Conservation (phyloP, 2,888 invertebrate species). For the Thalpophila matura region DNA sequence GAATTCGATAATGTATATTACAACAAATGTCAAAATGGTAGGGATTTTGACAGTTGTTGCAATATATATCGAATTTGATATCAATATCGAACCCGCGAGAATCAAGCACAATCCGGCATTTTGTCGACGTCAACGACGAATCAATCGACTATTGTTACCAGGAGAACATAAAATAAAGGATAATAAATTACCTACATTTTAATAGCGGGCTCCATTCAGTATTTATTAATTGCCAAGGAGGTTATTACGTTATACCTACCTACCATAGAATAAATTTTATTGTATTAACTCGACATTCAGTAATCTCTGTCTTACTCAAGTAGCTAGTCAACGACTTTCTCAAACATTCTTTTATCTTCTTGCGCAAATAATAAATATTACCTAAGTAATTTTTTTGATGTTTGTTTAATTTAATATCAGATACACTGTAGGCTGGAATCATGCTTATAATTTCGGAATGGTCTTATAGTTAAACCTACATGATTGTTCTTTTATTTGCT, state of each 20-base stretch:
- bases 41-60: too few species aligned
- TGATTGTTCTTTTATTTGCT: conserved; percentile 2
- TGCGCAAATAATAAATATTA: conserved; percentile 2
- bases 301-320: neutral
- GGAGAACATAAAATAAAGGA: conserved; percentile 49
- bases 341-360: conserved; percentile 9
- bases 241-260: neutral
- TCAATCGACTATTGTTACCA: conserved; percentile 53
- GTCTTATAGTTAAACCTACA: neutral
- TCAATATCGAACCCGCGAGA: too few species aligned
- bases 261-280: neutral
- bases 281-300: conserved; percentile 3
- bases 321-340: neutral
- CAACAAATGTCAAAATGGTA: too few species aligned
- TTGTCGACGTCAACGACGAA: conserved; percentile 57
- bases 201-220: neutral
- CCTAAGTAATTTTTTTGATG: neutral
- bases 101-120: conserved; percentile 41
- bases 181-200: neutral
- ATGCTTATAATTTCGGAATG: neutral
- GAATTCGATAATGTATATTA: too few species aligned
- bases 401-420: too few species aligned
- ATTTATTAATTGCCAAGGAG: conserved; percentile 2
- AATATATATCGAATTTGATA: too few species aligned
- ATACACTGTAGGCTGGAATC: too few species aligned